Evolutionary conservation across 2,888 invertebrate species (phyloP), one percentile per base, ranked within the genome.

Genomic region (Perithous albicinctus): DNA sequence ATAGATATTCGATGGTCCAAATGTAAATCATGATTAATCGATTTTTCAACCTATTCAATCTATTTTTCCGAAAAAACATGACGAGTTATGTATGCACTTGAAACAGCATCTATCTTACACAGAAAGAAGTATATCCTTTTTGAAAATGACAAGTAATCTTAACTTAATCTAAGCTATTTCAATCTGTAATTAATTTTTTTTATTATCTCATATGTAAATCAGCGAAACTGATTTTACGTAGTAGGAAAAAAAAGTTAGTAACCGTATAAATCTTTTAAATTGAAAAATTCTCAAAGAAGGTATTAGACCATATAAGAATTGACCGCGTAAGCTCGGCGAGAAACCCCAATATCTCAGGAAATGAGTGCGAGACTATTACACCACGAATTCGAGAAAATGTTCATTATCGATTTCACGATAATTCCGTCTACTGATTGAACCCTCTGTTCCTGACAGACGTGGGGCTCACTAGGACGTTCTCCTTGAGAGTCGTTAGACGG

Each of bases 391-490:
- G 69, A 66, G 81, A 81, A 81, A 75, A 70, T 77, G 76, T 78
- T 74, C 82, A 82, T 86, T 86, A 87, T 87, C 80, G 86, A 87
- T 87, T 85, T 83, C 51, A 72, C 69, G 83, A 85, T 85, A 82
- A 85, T 76, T 83, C 75, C 73, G 85, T 80, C 78, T 73, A 83
- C 56, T 81, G 76, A 80, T 80, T 80, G 80, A 73, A 61, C 54
- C 43, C 64, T 76, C 69, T 81, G 81, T 20, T 70, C 48, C 48
- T 64, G 78, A 74, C 74, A 78, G 78, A 81, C 78, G 78, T 74
- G 64, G 46, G 78, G 69, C 38, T 59, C 12, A 66, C 48, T 56
- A 69, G 54, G 38, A 74, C 74, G 74, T 56, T 69, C 46, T 63
- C 32, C 15, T 23, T 20, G 56, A 77, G 64, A 77, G 64, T 78